Evolutionary conservation across 2,797 vertebrate species (phyloP).

Genomic region (Clarias fuscus): DNA sequence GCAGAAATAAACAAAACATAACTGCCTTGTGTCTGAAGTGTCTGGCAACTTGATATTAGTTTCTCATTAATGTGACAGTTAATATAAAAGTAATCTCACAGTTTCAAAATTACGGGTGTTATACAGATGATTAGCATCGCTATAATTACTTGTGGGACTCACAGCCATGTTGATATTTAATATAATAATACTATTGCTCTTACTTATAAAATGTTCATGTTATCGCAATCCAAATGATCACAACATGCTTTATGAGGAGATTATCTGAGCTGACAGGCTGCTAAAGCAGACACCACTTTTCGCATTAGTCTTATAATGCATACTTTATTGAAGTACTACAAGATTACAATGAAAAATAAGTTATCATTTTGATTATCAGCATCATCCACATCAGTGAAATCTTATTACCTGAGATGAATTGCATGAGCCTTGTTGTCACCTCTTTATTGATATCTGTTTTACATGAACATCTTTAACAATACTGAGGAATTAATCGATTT

Average conservation of each 20-base stretch:
- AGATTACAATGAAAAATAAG: neutral
- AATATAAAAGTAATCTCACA: neutral
- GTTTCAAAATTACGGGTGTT: no score
- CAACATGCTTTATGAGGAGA: neutral
- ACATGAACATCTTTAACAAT: neutral
- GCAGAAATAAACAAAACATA: neutral
- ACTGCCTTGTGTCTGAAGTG: neutral
- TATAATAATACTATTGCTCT: neutral
- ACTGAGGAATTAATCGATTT: neutral
- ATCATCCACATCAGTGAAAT: neutral
- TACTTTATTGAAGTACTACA: neutral
- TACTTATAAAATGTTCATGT: neutral
- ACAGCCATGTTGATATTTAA: neutral
- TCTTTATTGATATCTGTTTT: slow-evolving; percentile 4
- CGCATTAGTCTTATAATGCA: neutral
- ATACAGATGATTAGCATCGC: neutral
- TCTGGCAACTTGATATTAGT: neutral
- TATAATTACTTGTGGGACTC: neutral
- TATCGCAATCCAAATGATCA: neutral
- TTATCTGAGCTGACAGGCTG: neutral
- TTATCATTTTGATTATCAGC: neutral
- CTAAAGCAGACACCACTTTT: neutral
- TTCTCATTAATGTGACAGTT: neutral
- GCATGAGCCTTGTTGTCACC: neutral
- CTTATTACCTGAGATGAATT: neutral